A percentile compares a stretch with the other conserved stretches of the same genome.
phyloP scores from a whole-genome alignment of 2,113 vertebrate genomes.

The Bubo scandiacus region DNA sequence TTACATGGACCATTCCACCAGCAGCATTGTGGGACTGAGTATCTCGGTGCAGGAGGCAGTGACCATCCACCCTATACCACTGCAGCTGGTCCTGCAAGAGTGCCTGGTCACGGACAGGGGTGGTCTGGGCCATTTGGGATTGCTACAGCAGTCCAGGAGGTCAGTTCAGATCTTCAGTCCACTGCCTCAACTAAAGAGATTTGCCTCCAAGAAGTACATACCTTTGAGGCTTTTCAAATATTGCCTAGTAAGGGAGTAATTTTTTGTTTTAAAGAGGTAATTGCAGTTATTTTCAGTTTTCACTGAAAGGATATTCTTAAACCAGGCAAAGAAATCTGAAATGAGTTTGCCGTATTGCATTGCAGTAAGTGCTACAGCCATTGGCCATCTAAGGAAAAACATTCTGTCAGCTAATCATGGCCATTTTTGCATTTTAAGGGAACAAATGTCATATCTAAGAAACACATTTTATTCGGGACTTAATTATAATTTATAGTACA shows the following conservation, averaged over 20 bases:
- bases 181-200: neutral
- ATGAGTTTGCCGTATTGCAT: slow-evolving; percentile 40
- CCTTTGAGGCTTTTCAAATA: slow-evolving; percentile 21
- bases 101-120: neutral
- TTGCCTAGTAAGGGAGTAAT: neutral
- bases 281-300: slow-evolving; percentile 43
- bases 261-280: slow-evolving; percentile 42
- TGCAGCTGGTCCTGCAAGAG: neutral
- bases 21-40: neutral
- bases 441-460: slow-evolving; percentile 60
- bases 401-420: slow-evolving; percentile 45
- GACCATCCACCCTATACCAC: neutral
- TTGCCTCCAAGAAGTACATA: neutral
- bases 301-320: slow-evolving; percentile 11
- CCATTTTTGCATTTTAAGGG: slow-evolving; percentile 59
- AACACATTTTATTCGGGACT: slow-evolving; percentile 45
- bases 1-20: slow-evolving; percentile 2
- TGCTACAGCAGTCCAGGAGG: neutral
- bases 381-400: slow-evolving; percentile 30
- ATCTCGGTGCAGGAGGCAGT: neutral
- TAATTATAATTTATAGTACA: slow-evolving; percentile 68
- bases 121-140: neutral
- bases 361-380: slow-evolving; percentile 24
- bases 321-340: slow-evolving; percentile 44
- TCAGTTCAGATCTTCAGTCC: neutral